Percentiles rank a stretch among this genome's conserved stretches.
Conservation (phyloP, 2,888 invertebrate genomes). For the Amiota minor region DNA sequence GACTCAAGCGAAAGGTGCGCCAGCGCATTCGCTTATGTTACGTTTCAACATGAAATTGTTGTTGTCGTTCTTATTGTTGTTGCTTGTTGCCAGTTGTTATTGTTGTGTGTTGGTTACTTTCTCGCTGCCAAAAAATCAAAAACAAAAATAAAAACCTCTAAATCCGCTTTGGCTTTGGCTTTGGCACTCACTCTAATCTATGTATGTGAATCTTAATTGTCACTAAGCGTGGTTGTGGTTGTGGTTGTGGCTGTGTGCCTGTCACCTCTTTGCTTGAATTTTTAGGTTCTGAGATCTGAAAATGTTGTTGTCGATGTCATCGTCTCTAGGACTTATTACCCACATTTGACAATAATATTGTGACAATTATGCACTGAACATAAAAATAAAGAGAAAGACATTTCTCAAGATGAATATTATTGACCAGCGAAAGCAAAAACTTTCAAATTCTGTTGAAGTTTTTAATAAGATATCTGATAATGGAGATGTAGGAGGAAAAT, state of each 20-base stretch:
- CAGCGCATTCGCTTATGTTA: conserved; percentile 54
- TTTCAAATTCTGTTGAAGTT: neutral
- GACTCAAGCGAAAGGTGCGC: conserved; percentile 60
- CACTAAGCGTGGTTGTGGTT: conserved; percentile 38
- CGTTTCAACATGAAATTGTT: conserved; percentile 55
- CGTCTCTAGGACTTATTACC: conserved; percentile 13
- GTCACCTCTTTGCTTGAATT: conserved; percentile 43
- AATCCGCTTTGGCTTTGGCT: conserved; percentile 27
- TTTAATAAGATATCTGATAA: neutral
- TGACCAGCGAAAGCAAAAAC: neutral
- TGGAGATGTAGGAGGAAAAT: neutral
- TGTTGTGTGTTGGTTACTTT: conserved; percentile 22
- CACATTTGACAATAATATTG: conserved; percentile 21
- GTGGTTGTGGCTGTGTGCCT: conserved; percentile 44
- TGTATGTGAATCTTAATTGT: conserved; percentile 67
- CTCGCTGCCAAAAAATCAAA: conserved; percentile 25
- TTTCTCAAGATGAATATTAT: neutral
- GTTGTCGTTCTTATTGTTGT: conserved; percentile 33
- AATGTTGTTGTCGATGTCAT: neutral
- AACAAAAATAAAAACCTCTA: neutral
- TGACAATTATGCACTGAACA: conserved; percentile 24
- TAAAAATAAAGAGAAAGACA: neutral
- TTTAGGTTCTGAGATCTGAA: conserved; percentile 45
- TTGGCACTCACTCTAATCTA: conserved; percentile 46
- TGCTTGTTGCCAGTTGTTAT: conserved; percentile 32